Evolutionary conservation across 2,888 invertebrate species (phyloP), one percentile per base, ranked within the genome.

Genomic region (Scaptomyza polygonia): DNA sequence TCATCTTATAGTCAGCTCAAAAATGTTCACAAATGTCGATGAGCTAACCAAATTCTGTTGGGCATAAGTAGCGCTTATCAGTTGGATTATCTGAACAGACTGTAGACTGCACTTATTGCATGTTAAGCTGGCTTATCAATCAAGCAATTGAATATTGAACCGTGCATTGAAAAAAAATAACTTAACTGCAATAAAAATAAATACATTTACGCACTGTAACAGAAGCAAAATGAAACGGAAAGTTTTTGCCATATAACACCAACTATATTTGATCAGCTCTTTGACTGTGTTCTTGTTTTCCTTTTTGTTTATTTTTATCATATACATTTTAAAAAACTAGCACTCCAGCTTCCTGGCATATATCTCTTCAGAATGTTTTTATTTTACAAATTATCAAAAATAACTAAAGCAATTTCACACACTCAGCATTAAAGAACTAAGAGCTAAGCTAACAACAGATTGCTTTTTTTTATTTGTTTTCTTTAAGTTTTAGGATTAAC

Each of bases 341-440:
- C 67, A 53, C 62, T 64, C 58, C 54, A 65, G 72, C 57, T 72
- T 32, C 18, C 43, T 62, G 65, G 59, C 65, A 49, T 68, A 62
- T 44, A 49, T 62, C 30, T 49, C 42, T 57, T 59, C 63, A 69
- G 61, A 25, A 5, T 25, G 5, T 25, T 25, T 25, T 25, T 25
- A 82, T 72, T 84, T 67, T 81, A 81, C 83, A 81, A 81, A 81
- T 81, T 79, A 85, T 85, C 66, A 72, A 86, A 81, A 72, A 79
- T 73, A 83, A 85, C 72, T 80, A 85, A 77, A 86, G 57, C 71
- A 77, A 77, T 64, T 79, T 71, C 76, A 82, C 73, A 86, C 82
- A 74, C 57, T 67, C 58, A 64, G 67, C 61, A 45, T 71, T 54
- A 72, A 68, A 62, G 69, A 64, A 65, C 57, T 81, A 79, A 72